Evolutionary conservation across 2,888 invertebrate genomes (phyloP).

Genomic region (Cosmia trapezina): DNA sequence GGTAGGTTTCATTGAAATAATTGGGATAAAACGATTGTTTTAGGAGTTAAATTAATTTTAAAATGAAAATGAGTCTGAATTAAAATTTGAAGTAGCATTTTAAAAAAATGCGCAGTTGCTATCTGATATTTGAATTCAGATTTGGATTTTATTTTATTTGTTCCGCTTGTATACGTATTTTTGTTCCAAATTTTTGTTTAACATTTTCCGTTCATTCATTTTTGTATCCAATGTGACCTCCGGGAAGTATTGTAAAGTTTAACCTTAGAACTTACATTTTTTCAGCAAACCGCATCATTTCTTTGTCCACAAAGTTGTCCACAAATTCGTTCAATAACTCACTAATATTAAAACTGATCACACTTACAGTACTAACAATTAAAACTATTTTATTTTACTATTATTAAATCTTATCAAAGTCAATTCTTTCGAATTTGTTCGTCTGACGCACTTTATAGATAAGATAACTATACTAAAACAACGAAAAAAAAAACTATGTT

Average conservation of each 20-base stretch:
- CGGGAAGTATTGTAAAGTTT: conserved; percentile 10
- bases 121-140: not conserved
- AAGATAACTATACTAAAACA: conserved; percentile 55
- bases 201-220: not conserved
- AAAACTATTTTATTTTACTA: conserved; percentile 39
- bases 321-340: conserved; percentile 43
- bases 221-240: conserved; percentile 4
- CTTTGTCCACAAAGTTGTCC: conserved; percentile 51
- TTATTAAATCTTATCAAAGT: conserved; percentile 58
- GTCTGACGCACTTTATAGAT: conserved; percentile 55
- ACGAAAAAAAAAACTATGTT: conserved; percentile 50
- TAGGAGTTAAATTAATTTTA: not conserved
- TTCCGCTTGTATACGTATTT: not conserved
- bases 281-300: conserved; percentile 34
- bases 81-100: not conserved
- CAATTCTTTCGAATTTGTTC: conserved; percentile 56
- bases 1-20: too few species aligned
- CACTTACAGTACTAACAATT: conserved; percentile 41
- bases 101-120: conserved; percentile 16
- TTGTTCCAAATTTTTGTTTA: not conserved
- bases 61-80: not conserved
- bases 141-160: conserved; percentile 8
- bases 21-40: not conserved
- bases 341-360: conserved; percentile 47
- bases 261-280: conserved; percentile 53